Evolutionary conservation across 2,888 invertebrate genomes (phyloP), one percentile per base, ranked within the genome.

Genomic region (Noctua pronuba): DNA sequence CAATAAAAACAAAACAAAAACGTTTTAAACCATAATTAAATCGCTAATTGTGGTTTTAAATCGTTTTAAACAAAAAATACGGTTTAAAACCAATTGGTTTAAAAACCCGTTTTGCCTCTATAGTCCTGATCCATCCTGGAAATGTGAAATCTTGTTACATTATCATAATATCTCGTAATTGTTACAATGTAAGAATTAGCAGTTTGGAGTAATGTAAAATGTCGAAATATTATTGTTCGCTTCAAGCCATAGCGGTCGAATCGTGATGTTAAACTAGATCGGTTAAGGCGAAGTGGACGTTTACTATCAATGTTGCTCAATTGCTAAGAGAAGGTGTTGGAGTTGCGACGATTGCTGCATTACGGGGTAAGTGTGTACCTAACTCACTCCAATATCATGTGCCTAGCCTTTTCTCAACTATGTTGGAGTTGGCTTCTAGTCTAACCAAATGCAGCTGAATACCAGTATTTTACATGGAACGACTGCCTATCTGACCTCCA

Each of bases 221-320:
- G 60, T 85, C 31, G 76, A 46, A 85, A 80, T 62, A 41, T 76
- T 65, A 65, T 52, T 68, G 68, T 73, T 49, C 31, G 67, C 58
- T 67, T 38, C 10, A 24, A 60, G 55, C 28, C 46, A 69, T 86
- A n/a, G 65, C 73, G 84, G 84, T 76, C 84, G 80, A 83, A n/a
- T 86, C 84, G 86, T 85, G 84, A 85, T 55, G 55, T 58, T 66
- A 46, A 31, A 49, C 46, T 62, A 28, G 60, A 10, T 49, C 11
- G 7, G 24, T 86, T 84, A 85, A 84, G 84, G 86, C 21, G 52
- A 65, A 24, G 79, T 41, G 1, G 0, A 1, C 3, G n/a, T 68
- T 28, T 38, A 52, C n/a, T 31, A 35, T 66, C 7, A 16, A 44
- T 6, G 21, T 77, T n/a, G 7, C 35, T 41, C 1, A 11, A 5